phyloP scores from a whole-genome alignment of 2,113 vertebrate genomes.

The Leucopsar rothschildi region DNA sequence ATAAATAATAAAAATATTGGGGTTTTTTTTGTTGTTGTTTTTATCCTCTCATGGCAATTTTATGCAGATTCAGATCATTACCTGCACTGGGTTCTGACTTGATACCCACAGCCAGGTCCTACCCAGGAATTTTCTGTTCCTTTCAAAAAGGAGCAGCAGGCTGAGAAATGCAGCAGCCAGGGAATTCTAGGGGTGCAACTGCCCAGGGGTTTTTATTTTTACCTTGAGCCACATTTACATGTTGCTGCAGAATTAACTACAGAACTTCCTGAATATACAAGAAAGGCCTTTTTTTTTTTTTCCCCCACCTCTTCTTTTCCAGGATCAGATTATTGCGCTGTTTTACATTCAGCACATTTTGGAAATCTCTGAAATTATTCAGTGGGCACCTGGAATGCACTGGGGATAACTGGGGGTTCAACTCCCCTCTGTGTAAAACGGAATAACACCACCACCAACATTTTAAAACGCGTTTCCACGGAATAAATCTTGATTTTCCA shows the following conservation, averaged over 20 bases:
- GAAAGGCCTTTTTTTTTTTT: neutral
- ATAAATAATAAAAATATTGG: too few relatives aligned
- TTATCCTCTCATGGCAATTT: neutral
- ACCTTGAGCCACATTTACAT: neutral
- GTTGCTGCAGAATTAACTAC: neutral
- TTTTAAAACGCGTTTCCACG: accelerated
- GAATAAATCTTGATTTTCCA: neutral
- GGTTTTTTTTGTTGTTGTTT: neutral
- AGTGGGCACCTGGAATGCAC: neutral
- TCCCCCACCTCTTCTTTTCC: neutral
- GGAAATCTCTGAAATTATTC: neutral
- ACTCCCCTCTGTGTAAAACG: neutral
- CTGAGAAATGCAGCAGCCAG: neutral
- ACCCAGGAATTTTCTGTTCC: neutral
- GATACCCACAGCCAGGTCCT: neutral
- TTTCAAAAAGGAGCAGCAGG: neutral
- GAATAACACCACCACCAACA: neutral
- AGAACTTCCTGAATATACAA: neutral
- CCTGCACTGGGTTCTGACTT: neutral
- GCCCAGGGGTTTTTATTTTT: neutral
- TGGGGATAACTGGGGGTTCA: neutral
- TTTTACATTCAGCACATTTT: neutral
- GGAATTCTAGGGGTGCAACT: neutral
- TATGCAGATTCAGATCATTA: neutral
- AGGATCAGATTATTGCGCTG: neutral